These are phyloP conservation scores for Prinia subflava DNA, from an alignment of 2,113 vertebrate genomes.

Conservation along the genomic window DNA sequence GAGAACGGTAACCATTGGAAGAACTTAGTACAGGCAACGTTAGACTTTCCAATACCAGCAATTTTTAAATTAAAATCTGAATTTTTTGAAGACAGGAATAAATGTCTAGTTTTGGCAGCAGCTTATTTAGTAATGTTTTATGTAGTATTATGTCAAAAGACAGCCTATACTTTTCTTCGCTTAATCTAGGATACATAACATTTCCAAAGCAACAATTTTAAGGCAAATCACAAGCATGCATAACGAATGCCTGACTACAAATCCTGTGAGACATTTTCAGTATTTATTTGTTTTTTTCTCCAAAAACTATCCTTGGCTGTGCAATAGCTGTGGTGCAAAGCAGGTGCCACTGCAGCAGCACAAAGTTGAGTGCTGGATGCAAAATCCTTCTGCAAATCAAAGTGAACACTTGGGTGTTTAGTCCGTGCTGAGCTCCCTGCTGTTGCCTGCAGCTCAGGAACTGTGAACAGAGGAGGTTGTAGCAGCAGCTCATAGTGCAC, in stretches of 20 bases:
- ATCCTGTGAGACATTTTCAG: background rate
- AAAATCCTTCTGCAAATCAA: background rate
- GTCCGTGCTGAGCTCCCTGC: slow-evolving; percentile 10
- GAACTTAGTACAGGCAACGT: background rate
- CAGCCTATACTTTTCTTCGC: background rate
- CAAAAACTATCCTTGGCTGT: background rate
- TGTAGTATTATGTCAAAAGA: background rate
- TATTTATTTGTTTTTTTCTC: background rate
- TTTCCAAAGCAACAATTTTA: background rate
- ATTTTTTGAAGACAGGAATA: background rate
- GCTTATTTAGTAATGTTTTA: background rate
- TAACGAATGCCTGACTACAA: background rate
- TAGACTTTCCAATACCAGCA: background rate
- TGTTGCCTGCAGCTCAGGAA: background rate
- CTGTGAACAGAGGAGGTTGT: background rate
- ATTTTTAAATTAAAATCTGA: background rate
- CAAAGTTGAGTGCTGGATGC: background rate
- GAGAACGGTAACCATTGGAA: background rate
- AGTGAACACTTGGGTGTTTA: background rate
- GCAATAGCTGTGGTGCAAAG: background rate
- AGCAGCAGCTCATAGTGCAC: background rate
- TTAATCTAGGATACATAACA: background rate
- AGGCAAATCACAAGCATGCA: background rate
- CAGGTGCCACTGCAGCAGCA: background rate
- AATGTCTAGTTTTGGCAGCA: background rate